Conservation (phyloP, 2,797 vertebrate species). For the Glossophaga mutica region DNA sequence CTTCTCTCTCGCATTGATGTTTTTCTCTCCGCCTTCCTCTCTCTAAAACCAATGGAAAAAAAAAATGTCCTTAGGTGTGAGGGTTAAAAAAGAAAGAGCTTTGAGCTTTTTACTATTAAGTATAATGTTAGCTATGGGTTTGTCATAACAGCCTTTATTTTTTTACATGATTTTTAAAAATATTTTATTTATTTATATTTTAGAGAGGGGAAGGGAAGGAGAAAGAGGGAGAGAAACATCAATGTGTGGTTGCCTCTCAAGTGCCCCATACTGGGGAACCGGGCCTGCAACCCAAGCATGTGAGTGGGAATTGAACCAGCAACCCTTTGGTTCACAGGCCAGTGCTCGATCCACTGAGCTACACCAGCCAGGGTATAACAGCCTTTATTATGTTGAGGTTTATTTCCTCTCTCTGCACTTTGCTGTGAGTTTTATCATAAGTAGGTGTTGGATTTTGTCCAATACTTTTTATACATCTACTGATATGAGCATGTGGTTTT, state of each 20-base stretch:
- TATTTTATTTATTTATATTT: too few species aligned
- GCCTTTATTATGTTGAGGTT: background rate
- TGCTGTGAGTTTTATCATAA: background rate
- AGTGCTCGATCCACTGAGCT: too few species aligned
- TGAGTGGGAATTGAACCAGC: too few species aligned
- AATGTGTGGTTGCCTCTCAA: too few species aligned
- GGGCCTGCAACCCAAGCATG: too few species aligned
- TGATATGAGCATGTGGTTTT: background rate
- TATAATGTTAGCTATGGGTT: background rate
- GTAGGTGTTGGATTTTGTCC: background rate
- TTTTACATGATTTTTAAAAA: too few species aligned
- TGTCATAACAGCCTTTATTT: background rate
- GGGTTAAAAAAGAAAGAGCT: background rate
- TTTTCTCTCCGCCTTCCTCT: background rate
- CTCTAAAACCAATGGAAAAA: background rate
- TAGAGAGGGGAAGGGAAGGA: too few species aligned
- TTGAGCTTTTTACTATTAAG: background rate
- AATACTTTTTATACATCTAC: background rate
- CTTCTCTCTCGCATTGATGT: background rate
- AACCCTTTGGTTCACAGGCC: too few species aligned
- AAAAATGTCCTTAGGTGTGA: background rate
- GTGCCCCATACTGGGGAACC: too few species aligned
- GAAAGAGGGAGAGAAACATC: too few species aligned
- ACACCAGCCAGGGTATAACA: too few species aligned
- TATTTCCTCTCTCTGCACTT: background rate